Base-by-base conservation (phyloP, 2,888 invertebrate species). In the Stenodema calcarata region DNA sequence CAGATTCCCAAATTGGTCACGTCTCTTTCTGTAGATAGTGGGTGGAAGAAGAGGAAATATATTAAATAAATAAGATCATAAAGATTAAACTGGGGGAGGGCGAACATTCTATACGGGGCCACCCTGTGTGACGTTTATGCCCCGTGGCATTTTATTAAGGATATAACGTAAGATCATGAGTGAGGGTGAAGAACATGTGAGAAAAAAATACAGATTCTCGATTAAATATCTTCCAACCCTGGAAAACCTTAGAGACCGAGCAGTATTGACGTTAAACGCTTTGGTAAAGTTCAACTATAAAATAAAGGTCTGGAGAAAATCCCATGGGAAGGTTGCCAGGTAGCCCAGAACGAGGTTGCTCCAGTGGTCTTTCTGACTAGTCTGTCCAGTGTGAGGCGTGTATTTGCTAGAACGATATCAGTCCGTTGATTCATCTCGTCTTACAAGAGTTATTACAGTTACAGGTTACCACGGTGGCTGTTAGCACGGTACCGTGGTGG, bases 41-140 rank as follows among this genome's bases (percentile, higher is more conserved):
- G 23, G 73, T 76, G n/a, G 18, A 35, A 73, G 54, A 50, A 27
- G 47, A 47, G 47, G 85, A 76, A 69, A 76, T 76, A 50, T 76
- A 85, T 85, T 85, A 76, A 85, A 85, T 85, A 85, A 76, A 85
- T 85, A 85, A 85, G 85, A 76, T 85, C 85, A 76, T 85, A 85
- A 82, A 82, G 82, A 18, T 69, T 82, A 69, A 82, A 69, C 69
- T 82, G 82, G 27, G 23, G 4, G 47, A 14, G 16, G 69, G 30
- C 23, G 23, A 85, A 50, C 30, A 35, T 16, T n/a, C 50, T 50
- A 50, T n/a, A 23, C 18, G 42, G 30, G 69, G 69, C 69, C 69
- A 41, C 76, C 76, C 85, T 54, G 28, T 76, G 76, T 54, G 85
- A 76, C 85, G 85, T 85, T 85, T 85, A 85, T 50, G 85, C 76